phyloP scores from a whole-genome alignment of 1,140 invertebrate species.

The Solenopsis fugax region DNA sequence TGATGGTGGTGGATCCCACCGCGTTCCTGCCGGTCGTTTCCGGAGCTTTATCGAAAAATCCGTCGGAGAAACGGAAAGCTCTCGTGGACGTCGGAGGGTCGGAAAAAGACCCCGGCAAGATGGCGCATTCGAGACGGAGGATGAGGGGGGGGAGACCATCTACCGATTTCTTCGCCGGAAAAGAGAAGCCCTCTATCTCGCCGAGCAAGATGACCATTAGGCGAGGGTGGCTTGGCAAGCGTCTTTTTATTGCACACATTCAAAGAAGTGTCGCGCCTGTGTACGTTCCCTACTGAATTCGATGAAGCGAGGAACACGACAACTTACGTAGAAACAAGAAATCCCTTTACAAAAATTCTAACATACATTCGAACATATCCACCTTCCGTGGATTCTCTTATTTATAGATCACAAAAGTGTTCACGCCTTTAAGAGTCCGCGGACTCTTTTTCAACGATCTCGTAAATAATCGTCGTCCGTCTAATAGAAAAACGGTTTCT shows the following conservation, averaged over 20 bases:
- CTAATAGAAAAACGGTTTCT: constrained; percentile 15
- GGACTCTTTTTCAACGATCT: background rate
- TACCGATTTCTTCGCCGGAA: constrained; percentile 52
- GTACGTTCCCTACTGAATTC: background rate
- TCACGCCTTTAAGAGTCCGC: background rate
- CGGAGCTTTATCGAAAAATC: constrained; percentile 76
- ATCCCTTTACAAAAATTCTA: constrained; percentile 35
- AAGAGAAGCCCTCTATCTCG: constrained; percentile 57
- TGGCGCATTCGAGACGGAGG: constrained; percentile 20
- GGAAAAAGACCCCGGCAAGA: constrained; percentile 59
- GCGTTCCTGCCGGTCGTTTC: constrained; percentile 67
- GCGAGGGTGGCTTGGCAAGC: constrained; percentile 58
- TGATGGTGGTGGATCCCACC: constrained; percentile 35
- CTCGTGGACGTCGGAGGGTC: constrained; percentile 58
- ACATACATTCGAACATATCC: constrained; percentile 8
- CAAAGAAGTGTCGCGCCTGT: constrained; percentile 23
- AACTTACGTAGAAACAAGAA: constrained; percentile 29
- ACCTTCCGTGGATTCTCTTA: background rate
- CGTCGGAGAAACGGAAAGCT: constrained; percentile 71
- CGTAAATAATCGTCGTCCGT: constrained; percentile 24
- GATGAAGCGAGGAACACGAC: constrained; percentile 15
- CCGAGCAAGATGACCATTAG: constrained; percentile 63
- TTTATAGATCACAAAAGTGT: background rate
- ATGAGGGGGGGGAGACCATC: constrained; percentile 11
- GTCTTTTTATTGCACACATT: constrained; percentile 57